Conservation (phyloP, 1,140 invertebrate genomes). For the Temnothorax curvispinosus region DNA sequence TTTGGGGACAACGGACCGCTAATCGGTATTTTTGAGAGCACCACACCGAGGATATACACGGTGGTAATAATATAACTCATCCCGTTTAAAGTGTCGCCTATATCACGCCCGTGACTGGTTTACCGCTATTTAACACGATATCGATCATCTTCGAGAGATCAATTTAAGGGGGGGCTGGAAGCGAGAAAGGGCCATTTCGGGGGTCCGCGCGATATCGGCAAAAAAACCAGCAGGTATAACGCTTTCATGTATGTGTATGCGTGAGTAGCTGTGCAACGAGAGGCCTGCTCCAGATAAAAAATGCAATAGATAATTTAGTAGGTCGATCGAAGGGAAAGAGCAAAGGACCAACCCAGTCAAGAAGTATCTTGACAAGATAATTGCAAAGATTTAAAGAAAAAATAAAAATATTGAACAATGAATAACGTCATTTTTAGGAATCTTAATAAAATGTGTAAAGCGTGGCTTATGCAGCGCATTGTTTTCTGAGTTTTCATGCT, state of each 20-base stretch:
- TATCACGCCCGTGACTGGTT: slow-evolving; percentile 1
- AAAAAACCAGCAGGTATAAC: not conserved
- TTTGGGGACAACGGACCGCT: not conserved
- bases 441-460: not conserved
- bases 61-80: slow-evolving; percentile 36
- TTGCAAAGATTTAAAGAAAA: not conserved
- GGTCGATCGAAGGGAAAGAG: not conserved
- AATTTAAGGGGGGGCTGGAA: not conserved
- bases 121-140: slow-evolving; percentile 36
- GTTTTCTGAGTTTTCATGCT: not conserved
- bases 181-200: not conserved
- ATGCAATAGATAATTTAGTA: not conserved
- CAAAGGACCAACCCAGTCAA: not conserved
- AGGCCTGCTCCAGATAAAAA: not conserved
- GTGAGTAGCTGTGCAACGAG: not conserved
- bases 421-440: not conserved
- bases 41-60: slow-evolving; percentile 7
- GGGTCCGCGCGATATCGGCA: not conserved
- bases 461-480: not conserved
- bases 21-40: slow-evolving; percentile 38
- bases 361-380: not conserved
- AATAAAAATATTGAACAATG: not conserved
- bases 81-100: slow-evolving; percentile 14
- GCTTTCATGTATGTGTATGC: not conserved
- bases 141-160: slow-evolving; percentile 12